Percentiles rank a stretch among this genome's conserved stretches.
Evolutionary conservation across 1,140 invertebrate genomes (phyloP).

Genomic region (Thaumetopoea pityocampa): DNA sequence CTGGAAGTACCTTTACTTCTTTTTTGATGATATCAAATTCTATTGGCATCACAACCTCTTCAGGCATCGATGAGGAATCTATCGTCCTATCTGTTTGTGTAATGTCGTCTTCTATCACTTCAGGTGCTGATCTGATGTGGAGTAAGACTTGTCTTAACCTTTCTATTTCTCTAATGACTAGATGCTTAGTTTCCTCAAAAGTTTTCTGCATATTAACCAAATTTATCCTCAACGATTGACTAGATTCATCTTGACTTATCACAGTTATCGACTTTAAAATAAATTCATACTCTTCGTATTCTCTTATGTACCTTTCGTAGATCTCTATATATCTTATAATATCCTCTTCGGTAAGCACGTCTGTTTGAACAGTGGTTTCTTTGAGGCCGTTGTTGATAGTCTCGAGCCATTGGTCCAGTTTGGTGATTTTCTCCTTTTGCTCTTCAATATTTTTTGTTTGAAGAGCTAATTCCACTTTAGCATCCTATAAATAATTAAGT

Average conservation of each 20-base stretch:
- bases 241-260: constrained; percentile 75
- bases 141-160: constrained; percentile 67
- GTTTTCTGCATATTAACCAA: constrained; percentile 74
- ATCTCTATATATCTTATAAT: constrained; percentile 67
- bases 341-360: constrained; percentile 57
- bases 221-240: constrained; percentile 76
- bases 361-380: constrained; percentile 45
- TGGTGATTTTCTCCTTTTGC: constrained; percentile 50
- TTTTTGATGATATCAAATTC: constrained; percentile 25
- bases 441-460: constrained; percentile 56
- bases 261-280: constrained; percentile 77
- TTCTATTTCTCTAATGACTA: constrained; percentile 77
- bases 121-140: constrained; percentile 51
- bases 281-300: constrained; percentile 77
- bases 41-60: constrained; percentile 72
- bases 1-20: neutral
- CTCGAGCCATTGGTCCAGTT: constrained; percentile 64
- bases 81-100: constrained; percentile 77
- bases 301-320: constrained; percentile 73
- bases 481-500: constrained; percentile 51
- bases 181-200: constrained; percentile 76
- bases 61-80: constrained; percentile 79
- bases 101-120: constrained; percentile 62
- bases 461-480: constrained; percentile 42
- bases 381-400: constrained; percentile 59